Conservation (phyloP, 2,888 invertebrate genomes). For the Flabesymbios commensalis region DNA sequence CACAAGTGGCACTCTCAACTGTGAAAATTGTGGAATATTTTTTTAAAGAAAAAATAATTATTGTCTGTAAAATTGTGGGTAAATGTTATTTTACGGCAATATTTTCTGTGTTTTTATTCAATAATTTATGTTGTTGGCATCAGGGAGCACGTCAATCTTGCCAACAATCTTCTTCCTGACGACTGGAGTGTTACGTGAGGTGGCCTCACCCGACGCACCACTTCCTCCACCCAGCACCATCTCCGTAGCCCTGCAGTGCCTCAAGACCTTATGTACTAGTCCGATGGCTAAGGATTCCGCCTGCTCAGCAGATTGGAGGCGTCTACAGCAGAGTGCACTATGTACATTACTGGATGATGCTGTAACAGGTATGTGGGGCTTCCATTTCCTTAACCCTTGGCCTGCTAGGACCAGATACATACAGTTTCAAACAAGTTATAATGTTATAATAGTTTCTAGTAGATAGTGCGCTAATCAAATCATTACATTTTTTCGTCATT, state of each 20-base stretch:
- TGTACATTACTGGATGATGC: conserved; percentile 88
- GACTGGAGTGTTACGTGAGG: conserved; percentile 85
- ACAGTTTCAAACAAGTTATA: background rate
- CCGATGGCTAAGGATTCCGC: conserved; percentile 70
- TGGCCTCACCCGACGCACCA: conserved; percentile 68
- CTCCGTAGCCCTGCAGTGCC: conserved; percentile 76
- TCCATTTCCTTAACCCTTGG: background rate
- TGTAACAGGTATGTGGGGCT: conserved; percentile 20
- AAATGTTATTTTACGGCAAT: too few species aligned
- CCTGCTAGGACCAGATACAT: background rate
- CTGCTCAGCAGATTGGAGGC: conserved; percentile 73
- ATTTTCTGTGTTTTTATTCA: background rate
- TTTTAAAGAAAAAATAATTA: background rate
- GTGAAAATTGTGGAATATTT: too few species aligned
- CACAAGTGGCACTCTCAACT: too few species aligned
- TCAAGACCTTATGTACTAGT: conserved; percentile 68
- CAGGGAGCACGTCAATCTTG: conserved; percentile 82
- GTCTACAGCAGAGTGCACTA: conserved; percentile 83
- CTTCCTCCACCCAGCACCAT: conserved; percentile 69
- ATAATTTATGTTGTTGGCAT: conserved; percentile 63
- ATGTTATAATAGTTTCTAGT: too few species aligned
- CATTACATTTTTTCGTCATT: too few species aligned
- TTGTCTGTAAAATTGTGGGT: background rate
- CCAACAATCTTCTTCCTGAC: conserved; percentile 91
- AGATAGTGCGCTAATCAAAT: too few species aligned